Percentiles rank a stretch among this genome's conserved stretches.
Evolutionary conservation across 2,888 invertebrate species (phyloP).

Genomic region (Mactromeris polynyma): DNA sequence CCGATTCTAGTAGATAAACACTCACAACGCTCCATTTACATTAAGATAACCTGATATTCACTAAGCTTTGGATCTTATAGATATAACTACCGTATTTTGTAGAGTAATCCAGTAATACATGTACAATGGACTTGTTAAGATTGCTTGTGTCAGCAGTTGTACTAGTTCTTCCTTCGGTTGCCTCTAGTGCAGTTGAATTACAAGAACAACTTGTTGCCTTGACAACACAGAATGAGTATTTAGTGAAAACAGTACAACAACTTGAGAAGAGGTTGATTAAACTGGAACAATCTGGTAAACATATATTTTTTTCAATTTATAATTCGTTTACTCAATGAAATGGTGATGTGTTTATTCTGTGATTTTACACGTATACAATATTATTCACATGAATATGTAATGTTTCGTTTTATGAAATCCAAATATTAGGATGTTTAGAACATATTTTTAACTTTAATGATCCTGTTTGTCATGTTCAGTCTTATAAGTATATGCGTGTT

Average conservation of each 20-base stretch:
- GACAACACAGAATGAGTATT: background rate
- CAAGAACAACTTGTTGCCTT: background rate
- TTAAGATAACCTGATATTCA: too few relatives aligned
- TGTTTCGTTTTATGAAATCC: background rate
- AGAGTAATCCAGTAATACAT: too few relatives aligned
- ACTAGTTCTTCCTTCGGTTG: background rate
- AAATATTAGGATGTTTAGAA: background rate
- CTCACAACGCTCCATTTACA: too few relatives aligned
- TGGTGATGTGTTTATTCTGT: too few relatives aligned
- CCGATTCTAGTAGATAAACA: too few relatives aligned
- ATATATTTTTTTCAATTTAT: background rate
- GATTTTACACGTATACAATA: too few relatives aligned
- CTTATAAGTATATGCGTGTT: background rate
- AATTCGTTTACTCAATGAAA: background rate
- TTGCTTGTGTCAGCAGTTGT: background rate
- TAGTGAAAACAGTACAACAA: background rate
- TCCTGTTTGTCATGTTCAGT: background rate
- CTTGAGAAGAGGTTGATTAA: background rate
- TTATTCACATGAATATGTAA: background rate
- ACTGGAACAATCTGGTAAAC: background rate
- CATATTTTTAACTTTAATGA: background rate
- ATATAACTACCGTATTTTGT: too few relatives aligned
- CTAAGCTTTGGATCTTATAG: too few relatives aligned
- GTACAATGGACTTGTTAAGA: too few relatives aligned
- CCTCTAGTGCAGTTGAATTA: background rate